phyloP scores from a whole-genome alignment of 2,113 vertebrate species.

The Empidonax alnorum region DNA sequence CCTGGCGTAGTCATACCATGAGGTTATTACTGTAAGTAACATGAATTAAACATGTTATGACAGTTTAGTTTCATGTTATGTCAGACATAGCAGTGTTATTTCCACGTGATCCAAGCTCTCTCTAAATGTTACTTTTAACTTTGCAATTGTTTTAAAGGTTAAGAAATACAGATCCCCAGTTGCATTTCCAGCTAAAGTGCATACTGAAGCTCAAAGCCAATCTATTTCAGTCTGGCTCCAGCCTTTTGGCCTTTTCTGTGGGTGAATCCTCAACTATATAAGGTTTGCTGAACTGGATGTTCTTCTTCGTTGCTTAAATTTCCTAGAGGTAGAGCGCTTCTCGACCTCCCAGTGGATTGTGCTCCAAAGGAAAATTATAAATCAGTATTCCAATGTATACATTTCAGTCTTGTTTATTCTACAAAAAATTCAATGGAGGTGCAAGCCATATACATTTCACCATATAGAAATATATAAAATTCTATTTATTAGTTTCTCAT shows the following conservation, averaged over 20 bases:
- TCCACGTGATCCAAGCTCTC: neutral
- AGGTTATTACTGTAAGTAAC: neutral
- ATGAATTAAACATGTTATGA: neutral
- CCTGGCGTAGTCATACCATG: neutral
- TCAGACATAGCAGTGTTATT: neutral
- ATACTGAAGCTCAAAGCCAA: neutral
- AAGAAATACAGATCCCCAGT: neutral
- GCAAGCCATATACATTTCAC: constrained; percentile 44
- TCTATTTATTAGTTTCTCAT: neutral
- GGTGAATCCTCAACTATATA: neutral
- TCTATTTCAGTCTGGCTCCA: neutral
- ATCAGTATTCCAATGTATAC: constrained; percentile 19
- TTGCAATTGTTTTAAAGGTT: neutral
- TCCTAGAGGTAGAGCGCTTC: neutral
- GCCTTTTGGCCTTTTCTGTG: neutral
- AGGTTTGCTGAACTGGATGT: neutral
- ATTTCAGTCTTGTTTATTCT: constrained; percentile 62
- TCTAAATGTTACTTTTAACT: neutral
- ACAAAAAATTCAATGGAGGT: constrained; percentile 37
- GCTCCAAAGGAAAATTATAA: constrained; percentile 19
- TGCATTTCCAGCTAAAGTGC: neutral
- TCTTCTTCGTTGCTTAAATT: neutral
- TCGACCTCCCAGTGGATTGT: neutral
- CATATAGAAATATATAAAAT: constrained; percentile 55
- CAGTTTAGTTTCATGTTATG: neutral